Evolutionary conservation across 1,140 invertebrate genomes (phyloP).

Genomic region (Bombyx mandarina): DNA sequence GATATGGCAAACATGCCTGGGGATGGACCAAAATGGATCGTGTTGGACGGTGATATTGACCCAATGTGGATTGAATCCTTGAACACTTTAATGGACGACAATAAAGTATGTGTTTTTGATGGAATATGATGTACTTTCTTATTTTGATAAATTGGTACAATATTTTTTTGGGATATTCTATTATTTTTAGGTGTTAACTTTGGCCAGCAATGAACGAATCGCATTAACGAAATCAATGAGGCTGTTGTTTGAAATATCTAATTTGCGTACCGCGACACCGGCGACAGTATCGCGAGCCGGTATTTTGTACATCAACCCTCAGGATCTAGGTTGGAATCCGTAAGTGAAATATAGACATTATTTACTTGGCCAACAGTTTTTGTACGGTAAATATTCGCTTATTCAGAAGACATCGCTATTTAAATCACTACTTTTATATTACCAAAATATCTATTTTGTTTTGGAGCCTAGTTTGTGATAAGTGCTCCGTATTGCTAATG

Average conservation of each 20-base stretch:
- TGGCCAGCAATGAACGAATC: conserved; percentile 95
- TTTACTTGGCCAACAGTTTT: too few species aligned
- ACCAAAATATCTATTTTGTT: too few species aligned
- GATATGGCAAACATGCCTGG: conserved; percentile 91
- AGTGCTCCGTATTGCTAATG: too few species aligned
- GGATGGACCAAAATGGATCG: conserved; percentile 94
- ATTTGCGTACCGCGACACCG: conserved; percentile 92
- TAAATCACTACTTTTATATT: too few species aligned
- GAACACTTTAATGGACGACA: conserved; percentile 90
- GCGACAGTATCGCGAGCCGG: conserved; percentile 96
- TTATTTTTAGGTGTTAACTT: conserved; percentile 79
- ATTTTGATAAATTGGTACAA: background rate
- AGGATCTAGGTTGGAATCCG: conserved; percentile 97
- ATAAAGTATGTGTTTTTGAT: conserved; percentile 72
- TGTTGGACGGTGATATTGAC: conserved; percentile 97
- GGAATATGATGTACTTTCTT: too few species aligned
- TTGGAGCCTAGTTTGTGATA: too few species aligned
- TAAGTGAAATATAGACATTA: conserved; percentile 68
- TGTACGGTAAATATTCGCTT: too few species aligned
- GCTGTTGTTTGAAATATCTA: conserved; percentile 95
- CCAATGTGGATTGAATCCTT: conserved; percentile 98
- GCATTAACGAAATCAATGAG: conserved; percentile 92
- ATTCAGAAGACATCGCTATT: too few species aligned
- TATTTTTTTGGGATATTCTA: conserved; percentile 5
- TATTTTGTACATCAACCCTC: conserved; percentile 92